These are phyloP conservation scores for Lutraria lutraria DNA, from an alignment of 2,888 invertebrate genomes.

Conservation along the genomic window DNA sequence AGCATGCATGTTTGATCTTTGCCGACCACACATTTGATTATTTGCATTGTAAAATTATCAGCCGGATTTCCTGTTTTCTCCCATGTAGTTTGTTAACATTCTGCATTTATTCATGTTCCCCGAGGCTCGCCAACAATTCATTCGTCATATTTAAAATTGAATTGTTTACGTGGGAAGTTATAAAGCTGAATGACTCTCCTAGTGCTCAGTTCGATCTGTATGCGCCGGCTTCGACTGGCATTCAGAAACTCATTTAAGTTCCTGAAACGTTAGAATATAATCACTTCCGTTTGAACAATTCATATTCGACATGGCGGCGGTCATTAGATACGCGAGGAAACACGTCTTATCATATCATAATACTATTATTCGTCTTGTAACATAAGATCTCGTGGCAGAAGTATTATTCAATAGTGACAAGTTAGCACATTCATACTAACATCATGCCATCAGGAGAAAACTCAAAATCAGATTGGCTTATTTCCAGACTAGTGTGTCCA, in stretches of 20 bases:
- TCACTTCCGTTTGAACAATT: no score
- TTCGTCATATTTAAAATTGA: constrained; percentile 9
- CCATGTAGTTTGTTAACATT: neutral
- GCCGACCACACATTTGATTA: constrained; percentile 3
- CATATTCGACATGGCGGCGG: no score
- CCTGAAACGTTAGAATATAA: no score
- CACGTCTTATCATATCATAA: no score
- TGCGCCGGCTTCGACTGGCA: no score
- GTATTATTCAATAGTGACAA: no score
- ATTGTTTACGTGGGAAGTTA: constrained; percentile 7
- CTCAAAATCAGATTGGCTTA: neutral
- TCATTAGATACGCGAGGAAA: no score
- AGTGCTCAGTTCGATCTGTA: no score
- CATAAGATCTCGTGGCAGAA: no score
- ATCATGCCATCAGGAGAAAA: neutral
- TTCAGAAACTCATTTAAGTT: no score
- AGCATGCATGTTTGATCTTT: neutral
- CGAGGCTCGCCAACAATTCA: neutral
- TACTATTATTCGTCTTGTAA: no score
- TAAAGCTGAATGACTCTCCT: neutral
- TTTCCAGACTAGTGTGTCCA: neutral
- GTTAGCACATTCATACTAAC: neutral
- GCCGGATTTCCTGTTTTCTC: neutral
- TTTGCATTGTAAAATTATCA: constrained; percentile 2
- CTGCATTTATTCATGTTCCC: constrained; percentile 19